Conservation (phyloP, 30 jellyfish, hydroid and myxozoan species). For the Hydractinia symbiolongicarpus region DNA sequence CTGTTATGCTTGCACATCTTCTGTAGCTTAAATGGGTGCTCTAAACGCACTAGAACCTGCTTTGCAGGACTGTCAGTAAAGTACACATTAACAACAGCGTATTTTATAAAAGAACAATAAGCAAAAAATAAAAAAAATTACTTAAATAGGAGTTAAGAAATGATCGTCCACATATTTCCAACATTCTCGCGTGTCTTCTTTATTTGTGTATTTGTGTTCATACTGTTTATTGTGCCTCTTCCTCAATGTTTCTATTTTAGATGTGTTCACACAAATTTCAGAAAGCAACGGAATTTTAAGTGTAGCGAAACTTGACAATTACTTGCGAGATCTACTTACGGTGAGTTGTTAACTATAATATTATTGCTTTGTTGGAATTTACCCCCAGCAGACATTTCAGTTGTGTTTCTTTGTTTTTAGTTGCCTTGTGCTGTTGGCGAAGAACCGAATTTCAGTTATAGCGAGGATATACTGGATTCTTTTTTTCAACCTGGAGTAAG, state of each 20-base stretch:
- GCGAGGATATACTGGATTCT: slow-evolving; percentile 53
- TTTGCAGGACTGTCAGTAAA: too few species aligned
- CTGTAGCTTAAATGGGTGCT: too few species aligned
- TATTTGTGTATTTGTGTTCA: too few species aligned
- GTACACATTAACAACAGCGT: too few species aligned
- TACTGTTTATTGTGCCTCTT: too few species aligned
- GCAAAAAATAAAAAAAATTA: too few species aligned
- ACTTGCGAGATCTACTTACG: slow-evolving; percentile 55
- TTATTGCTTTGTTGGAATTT: background rate
- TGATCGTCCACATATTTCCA: too few species aligned
- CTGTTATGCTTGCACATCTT: too few species aligned
- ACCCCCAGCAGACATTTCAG: background rate
- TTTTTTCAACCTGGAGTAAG: slow-evolving; percentile 81
- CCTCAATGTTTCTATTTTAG: slow-evolving; percentile 20
- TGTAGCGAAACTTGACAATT: slow-evolving; percentile 50
- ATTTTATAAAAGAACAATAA: too few species aligned
- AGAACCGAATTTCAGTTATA: slow-evolving; percentile 82
- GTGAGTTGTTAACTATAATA: slow-evolving; percentile 32
- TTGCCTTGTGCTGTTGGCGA: slow-evolving; percentile 97
- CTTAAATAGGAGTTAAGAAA: too few species aligned
- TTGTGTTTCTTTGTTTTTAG: slow-evolving; percentile 32
- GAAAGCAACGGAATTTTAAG: slow-evolving; percentile 60
- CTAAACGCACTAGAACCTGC: too few species aligned
- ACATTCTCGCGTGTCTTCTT: too few species aligned
- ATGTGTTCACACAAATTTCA: slow-evolving; percentile 74